phyloP scores from a whole-genome alignment of 2,797 vertebrate species.

The Serranus cabrilla region DNA sequence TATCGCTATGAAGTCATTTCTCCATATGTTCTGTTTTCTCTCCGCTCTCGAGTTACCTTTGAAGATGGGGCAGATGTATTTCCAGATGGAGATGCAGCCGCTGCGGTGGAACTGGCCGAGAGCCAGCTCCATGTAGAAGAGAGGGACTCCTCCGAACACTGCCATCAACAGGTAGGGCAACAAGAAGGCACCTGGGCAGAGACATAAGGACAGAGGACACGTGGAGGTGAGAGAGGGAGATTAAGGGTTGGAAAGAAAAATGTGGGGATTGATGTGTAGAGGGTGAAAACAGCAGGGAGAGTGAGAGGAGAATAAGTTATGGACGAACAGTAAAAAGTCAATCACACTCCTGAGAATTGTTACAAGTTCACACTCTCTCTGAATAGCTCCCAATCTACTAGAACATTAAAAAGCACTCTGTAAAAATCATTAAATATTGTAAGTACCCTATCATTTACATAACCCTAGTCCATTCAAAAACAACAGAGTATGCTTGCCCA shows the following conservation, averaged over 20 bases:
- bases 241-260: neutral
- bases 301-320: slow-evolving; percentile 12
- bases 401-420: slow-evolving; percentile 38
- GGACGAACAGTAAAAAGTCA: slow-evolving; percentile 19
- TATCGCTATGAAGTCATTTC: neutral
- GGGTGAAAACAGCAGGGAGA: neutral
- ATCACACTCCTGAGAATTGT: slow-evolving; percentile 35
- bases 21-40: neutral
- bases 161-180: slow-evolving; percentile 98
- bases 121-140: slow-evolving; percentile 99
- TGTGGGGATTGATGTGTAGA: neutral
- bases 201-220: slow-evolving; percentile 18
- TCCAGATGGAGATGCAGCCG: slow-evolving; percentile 98
- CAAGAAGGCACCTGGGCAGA: slow-evolving; percentile 93
- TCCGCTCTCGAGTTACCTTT: slow-evolving; percentile 88
- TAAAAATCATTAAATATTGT: slow-evolving; percentile 41
- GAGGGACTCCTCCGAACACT: slow-evolving; percentile 96
- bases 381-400: slow-evolving; percentile 12
- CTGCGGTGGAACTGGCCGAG: slow-evolving; percentile 97
- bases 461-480: slow-evolving; percentile 34
- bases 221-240: neutral
- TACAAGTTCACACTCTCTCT: slow-evolving; percentile 30
- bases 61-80: slow-evolving; percentile 98
- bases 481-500: slow-evolving; percentile 27
- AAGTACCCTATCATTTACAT: slow-evolving; percentile 20